phyloP scores from a whole-genome alignment of 35 echinoderm and acorn worm genomes.

The Acanthaster planci region DNA sequence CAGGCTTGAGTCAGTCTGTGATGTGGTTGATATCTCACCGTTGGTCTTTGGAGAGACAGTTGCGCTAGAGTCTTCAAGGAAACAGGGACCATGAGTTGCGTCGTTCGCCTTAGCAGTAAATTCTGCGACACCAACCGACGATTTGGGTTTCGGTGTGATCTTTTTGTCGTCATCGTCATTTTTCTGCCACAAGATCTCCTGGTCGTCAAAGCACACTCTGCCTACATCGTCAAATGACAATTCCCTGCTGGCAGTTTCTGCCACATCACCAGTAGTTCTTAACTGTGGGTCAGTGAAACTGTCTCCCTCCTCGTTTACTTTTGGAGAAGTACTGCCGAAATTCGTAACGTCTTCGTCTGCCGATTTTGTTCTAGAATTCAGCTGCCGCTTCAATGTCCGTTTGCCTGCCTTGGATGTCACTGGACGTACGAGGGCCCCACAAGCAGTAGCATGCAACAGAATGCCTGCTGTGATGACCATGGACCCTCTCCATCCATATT shows the following conservation, averaged over 20 bases:
- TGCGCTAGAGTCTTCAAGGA: background rate
- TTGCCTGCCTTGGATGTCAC: background rate
- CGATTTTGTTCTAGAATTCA: background rate
- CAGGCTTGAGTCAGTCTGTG: background rate
- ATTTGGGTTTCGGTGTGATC: background rate
- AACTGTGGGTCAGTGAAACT: too few relatives aligned
- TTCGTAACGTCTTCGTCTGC: too few relatives aligned
- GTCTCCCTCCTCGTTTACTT: too few relatives aligned
- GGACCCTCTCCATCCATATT: conserved; percentile 36
- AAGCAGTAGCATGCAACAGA: background rate
- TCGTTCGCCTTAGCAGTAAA: background rate
- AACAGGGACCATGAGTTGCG: background rate
- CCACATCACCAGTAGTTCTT: too few relatives aligned
- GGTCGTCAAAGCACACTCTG: background rate
- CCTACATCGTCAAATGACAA: background rate
- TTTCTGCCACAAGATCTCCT: too few relatives aligned
- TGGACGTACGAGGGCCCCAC: background rate
- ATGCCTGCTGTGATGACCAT: background rate
- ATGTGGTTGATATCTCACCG: background rate
- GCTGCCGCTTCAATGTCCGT: background rate
- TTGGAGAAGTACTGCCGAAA: too few relatives aligned
- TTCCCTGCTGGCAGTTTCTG: background rate
- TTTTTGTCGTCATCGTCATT: background rate
- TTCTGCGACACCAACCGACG: background rate
- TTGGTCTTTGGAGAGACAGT: background rate